A percentile compares a stretch with the other conserved stretches of the same genome.
phyloP scores from a whole-genome alignment of 2,797 vertebrate species.

The Manis javanica region DNA sequence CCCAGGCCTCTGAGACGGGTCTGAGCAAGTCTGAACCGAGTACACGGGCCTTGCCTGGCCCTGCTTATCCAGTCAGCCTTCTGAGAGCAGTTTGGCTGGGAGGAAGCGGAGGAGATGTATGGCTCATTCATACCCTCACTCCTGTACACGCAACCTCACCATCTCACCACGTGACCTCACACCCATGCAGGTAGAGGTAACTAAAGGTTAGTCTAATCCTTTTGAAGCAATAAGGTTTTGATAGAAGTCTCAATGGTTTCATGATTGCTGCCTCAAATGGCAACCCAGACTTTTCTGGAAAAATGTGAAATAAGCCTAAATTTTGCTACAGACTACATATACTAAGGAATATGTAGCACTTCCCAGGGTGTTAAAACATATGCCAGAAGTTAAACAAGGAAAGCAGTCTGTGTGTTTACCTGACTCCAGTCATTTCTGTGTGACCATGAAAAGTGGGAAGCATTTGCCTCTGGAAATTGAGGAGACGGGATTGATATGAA shows the following conservation, averaged over 20 bases:
- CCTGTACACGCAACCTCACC: neutral
- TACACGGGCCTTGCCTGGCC: too few relatives aligned
- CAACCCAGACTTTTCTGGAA: neutral
- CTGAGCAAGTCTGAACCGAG: neutral
- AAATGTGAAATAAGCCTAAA: neutral
- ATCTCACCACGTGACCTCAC: too few relatives aligned
- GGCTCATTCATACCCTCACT: neutral
- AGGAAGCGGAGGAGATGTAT: neutral
- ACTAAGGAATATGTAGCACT: neutral
- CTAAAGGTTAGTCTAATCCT: neutral
- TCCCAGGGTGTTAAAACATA: neutral
- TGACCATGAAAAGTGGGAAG: neutral
- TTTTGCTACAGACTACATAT: neutral
- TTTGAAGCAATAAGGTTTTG: neutral
- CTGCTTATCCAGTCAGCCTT: neutral
- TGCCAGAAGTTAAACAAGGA: neutral
- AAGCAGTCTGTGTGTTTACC: neutral
- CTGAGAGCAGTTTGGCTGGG: neutral
- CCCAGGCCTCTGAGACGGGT: neutral
- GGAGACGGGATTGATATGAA: neutral
- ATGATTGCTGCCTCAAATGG: neutral
- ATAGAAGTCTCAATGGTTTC: neutral
- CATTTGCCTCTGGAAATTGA: neutral
- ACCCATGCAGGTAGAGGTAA: neutral
- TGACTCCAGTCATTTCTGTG: neutral